Conservation (phyloP, 2,113 vertebrate genomes). For the Anseranas semipalmata region DNA sequence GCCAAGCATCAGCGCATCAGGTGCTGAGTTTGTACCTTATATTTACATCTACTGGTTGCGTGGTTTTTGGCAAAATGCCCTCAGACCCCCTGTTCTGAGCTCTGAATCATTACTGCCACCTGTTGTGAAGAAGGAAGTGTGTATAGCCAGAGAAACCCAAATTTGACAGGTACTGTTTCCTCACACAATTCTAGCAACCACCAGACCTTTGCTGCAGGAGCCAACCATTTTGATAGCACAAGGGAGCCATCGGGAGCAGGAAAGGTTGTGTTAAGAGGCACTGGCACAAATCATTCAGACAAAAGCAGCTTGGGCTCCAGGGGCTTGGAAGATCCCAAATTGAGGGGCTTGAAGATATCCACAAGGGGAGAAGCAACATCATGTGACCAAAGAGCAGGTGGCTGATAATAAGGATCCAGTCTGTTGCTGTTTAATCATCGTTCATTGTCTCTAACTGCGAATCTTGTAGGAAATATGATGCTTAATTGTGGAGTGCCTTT, state of each 20-base stretch:
- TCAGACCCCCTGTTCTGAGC: background rate
- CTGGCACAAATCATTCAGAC: rapidly evolving
- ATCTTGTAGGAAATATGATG: background rate
- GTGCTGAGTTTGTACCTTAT: background rate
- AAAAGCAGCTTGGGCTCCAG: background rate
- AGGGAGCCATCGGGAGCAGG: background rate
- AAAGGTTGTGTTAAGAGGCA: background rate
- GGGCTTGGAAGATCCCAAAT: rapidly evolving
- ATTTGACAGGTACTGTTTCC: background rate
- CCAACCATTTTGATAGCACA: background rate
- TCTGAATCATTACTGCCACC: background rate
- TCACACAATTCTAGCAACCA: background rate
- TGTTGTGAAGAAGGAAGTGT: background rate
- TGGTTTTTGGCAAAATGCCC: background rate
- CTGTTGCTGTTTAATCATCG: background rate
- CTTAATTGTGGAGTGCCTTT: background rate
- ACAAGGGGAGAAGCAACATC: background rate
- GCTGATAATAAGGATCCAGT: background rate
- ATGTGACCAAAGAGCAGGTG: background rate
- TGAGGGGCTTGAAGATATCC: background rate
- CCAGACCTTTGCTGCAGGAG: background rate
- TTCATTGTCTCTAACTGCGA: background rate
- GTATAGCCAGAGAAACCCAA: background rate
- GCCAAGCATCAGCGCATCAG: background rate
- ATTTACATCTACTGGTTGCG: background rate